Evolutionary conservation across 2,113 vertebrate genomes (phyloP).

Genomic region (Pagrus major): DNA sequence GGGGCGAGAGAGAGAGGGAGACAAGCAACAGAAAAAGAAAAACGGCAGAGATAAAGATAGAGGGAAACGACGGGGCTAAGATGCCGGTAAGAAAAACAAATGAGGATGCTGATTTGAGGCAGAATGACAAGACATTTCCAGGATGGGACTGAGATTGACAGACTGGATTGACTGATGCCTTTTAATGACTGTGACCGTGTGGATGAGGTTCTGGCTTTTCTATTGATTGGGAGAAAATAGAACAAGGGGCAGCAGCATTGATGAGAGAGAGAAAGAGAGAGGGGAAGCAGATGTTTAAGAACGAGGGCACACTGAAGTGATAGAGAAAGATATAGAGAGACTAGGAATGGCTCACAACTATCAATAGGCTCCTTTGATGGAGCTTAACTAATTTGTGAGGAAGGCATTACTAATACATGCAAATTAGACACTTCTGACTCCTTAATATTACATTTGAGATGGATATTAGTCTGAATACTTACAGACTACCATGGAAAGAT

Average conservation of each 20-base stretch:
- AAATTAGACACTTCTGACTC: constrained; percentile 33
- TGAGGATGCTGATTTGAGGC: constrained; percentile 63
- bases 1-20: constrained; percentile 27
- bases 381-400: constrained; percentile 20
- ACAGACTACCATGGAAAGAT: not conserved
- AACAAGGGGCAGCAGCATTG: constrained; percentile 70
- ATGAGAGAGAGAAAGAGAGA: constrained; percentile 53
- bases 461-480: constrained; percentile 5
- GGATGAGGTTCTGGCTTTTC: constrained; percentile 73
- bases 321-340: constrained; percentile 50
- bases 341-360: constrained; percentile 34
- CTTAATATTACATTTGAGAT: constrained; percentile 12
- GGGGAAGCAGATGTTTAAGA: constrained; percentile 51
- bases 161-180: constrained; percentile 56
- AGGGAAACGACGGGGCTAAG: constrained; percentile 55
- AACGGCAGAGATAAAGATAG: constrained; percentile 57
- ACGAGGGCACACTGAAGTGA: constrained; percentile 45
- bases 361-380: constrained; percentile 56
- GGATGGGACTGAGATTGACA: constrained; percentile 57
- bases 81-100: constrained; percentile 74
- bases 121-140: constrained; percentile 56
- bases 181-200: constrained; percentile 60
- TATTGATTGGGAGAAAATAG: constrained; percentile 65
- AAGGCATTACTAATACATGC: constrained; percentile 34
- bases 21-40: constrained; percentile 51